Base-by-base conservation (phyloP, 2,888 invertebrate genomes). In the Apantesis nais region DNA sequence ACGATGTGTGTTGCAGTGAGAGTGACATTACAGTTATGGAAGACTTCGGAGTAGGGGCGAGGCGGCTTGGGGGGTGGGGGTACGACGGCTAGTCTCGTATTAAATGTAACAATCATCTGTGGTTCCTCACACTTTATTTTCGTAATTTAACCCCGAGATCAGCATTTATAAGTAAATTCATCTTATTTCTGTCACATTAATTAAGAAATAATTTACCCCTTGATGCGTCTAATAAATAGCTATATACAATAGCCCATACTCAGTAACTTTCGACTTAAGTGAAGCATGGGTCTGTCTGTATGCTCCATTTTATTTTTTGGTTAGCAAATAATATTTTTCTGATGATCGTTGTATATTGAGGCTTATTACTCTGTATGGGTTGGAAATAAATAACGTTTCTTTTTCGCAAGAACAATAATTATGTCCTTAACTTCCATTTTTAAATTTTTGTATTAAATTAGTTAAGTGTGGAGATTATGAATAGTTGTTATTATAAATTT, bases 361-460 rank as follows among this genome's bases (percentile, higher is more conserved):
- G 41, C 61, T 39, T 65, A 29, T 62, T 52, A 22, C 48, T 65
- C 29, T 70, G 62, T 66, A 41, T 58, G 58, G 62, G 62, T 70
- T 34, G n/a, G 34, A 52, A 34, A 22, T 44, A 2, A n/a, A 14
- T 62, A 48, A 68, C 34, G 41, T 64, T 64, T 11, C 25, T 9
- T 12, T 39, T 29, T 39, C 29, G 11, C 25, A 60, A 44, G 60
- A 65, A 65, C 65, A 73, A 58, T 66, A 52, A 67, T 52, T 52
- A 52, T 66, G 37, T 66, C 52, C 52, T 12, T 39, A 48, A 61
- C 71, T 75, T 77, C 72, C 76, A 79, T 66, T 72, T 22, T 63
- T 68, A 72, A 68, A 22, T 74, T 77, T 77, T 64, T 79, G 71
- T 72, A 74, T 73, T 73, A 75, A 66, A 58, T 34, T 65, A 62